Conservation (phyloP, 2,113 vertebrate species). For the Tonatia bakeri region DNA sequence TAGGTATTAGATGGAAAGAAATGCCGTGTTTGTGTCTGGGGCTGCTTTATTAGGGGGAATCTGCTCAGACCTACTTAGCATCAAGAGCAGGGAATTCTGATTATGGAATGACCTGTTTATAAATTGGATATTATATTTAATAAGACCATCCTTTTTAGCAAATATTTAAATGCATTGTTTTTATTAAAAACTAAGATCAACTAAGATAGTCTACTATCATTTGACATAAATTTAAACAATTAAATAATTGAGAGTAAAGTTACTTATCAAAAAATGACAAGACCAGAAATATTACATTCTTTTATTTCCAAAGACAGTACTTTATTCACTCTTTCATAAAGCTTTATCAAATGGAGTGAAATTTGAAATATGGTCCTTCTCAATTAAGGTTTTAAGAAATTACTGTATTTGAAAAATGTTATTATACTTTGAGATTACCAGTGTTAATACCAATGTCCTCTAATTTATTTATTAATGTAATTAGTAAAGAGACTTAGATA, state of each 20-base stretch:
- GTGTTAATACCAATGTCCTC: neutral
- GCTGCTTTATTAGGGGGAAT: neutral
- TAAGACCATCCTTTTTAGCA: neutral
- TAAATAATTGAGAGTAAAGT: neutral
- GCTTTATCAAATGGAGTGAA: neutral
- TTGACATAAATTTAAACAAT: neutral
- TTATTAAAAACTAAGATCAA: neutral
- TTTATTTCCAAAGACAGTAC: neutral
- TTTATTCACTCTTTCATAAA: neutral
- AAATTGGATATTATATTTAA: neutral
- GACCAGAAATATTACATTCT: neutral
- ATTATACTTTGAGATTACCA: neutral
- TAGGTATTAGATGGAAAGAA: neutral
- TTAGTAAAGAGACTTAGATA: neutral
- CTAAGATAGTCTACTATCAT: neutral
- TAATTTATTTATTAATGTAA: constrained; percentile 4
- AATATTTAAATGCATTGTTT: neutral
- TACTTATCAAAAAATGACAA: neutral
- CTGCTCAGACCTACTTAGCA: neutral
- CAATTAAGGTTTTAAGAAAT: neutral
- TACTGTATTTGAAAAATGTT: neutral
- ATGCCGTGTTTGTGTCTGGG: neutral
- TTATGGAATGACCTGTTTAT: neutral
- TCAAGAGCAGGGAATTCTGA: neutral
- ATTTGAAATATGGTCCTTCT: neutral